Base-by-base conservation (phyloP, 2,888 invertebrate species). In the Agrochola lychnidis region DNA sequence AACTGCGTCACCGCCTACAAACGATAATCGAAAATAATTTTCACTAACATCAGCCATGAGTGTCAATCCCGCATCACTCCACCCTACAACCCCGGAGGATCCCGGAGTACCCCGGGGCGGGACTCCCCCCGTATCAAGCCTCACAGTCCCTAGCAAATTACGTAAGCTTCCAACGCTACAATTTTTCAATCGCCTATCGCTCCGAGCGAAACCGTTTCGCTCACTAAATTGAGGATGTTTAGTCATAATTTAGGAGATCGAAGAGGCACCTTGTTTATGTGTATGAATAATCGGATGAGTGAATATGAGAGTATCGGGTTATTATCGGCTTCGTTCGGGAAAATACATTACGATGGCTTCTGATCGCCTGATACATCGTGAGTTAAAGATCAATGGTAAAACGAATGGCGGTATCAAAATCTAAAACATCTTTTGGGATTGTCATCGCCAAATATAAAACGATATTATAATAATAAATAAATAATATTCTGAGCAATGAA, bases 121-220 rank as follows among this genome's bases (percentile, higher is more conserved):
- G 86, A 86, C 85, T 70, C 87, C 87, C 91, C 70, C 70, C 89
- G 86, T 86, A 88, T 87, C 88, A 82, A 83, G 87, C 87, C 80
- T 87, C 89, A 87, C 91, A 80, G 92, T 87, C 91, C 89, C 91
- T 90, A 92, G 92, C 90, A 93, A 94, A 95, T 96, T 94, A 94
- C 94, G 92, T 93, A 93, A 94, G 92, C 93, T 82, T 88, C 87
- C 87, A 89, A 87, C 89, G 93, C 90, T 89, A 94, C 95, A 94
- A 96, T 96, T 95, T 96, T 96, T 96, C 96, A 95, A 96, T 95
- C 93, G 92, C 85, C 83, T 87, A 92, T 91, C 91, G 94, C 96
- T 93, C 81, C 78, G 81, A 93, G 95, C 94, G 82, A 90, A 86
- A 91, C 91, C 90, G 88, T 91, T 90, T 89, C 82, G 75, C 87